Evolutionary conservation across 2,113 vertebrate genomes (phyloP).

Genomic region (Cyanoramphus novaezelandiae): DNA sequence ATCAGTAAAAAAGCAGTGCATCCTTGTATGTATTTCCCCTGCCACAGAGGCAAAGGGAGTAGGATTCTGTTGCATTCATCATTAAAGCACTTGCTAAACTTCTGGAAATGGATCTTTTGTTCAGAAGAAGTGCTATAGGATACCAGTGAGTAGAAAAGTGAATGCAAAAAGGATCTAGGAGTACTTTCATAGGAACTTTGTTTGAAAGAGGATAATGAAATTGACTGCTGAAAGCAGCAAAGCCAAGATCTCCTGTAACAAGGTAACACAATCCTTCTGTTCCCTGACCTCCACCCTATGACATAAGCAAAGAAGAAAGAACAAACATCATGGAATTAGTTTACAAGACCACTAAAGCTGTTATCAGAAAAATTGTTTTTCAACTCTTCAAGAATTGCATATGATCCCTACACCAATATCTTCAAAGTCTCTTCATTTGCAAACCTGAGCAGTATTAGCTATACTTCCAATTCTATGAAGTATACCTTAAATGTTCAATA

Average conservation of each 20-base stretch:
- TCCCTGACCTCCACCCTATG: conserved; percentile 33
- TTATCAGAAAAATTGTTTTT: conserved; percentile 15
- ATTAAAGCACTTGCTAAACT: conserved; percentile 53
- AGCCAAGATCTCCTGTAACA: conserved; percentile 46
- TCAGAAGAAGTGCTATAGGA: conserved; percentile 45
- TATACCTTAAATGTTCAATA: neutral
- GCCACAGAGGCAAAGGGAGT: conserved; percentile 1
- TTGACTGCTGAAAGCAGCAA: conserved; percentile 40
- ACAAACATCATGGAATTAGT: neutral
- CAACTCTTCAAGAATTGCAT: neutral
- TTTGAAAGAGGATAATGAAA: conserved; percentile 56
- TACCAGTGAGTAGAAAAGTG: conserved; percentile 18
- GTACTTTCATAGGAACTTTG: conserved; percentile 54
- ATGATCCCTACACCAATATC: neutral
- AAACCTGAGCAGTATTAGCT: neutral
- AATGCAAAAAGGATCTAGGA: conserved; percentile 29
- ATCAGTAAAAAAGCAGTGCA: neutral
- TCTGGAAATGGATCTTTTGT: conserved; percentile 60
- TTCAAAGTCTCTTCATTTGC: neutral
- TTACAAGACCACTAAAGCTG: neutral
- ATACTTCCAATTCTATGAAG: neutral
- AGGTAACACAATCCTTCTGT: conserved; percentile 57
- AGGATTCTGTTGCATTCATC: conserved; percentile 60
- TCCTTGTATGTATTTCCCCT: conserved; percentile 29
- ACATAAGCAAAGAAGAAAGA: conserved; percentile 36